Evolutionary conservation across 2,888 invertebrate species (phyloP).

Genomic region (Augiades crinisus): DNA sequence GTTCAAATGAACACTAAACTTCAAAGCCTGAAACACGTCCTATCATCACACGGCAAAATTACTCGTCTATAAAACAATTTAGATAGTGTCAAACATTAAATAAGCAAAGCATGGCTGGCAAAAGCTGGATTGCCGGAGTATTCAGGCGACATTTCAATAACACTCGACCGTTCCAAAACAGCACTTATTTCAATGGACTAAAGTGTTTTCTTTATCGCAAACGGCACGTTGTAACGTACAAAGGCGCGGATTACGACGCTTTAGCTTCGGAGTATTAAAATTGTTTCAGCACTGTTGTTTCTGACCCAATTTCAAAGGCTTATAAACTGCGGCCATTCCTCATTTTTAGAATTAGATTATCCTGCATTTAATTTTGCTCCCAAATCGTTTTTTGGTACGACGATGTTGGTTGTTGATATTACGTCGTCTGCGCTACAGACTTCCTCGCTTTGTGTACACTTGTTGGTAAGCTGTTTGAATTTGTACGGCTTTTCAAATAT

Average conservation of each 20-base stretch:
- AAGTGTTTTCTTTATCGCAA: slow-evolving; percentile 19
- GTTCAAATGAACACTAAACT: neutral
- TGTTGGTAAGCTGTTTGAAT: slow-evolving; percentile 10
- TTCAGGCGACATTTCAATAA: slow-evolving; percentile 23
- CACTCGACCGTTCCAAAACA: slow-evolving; percentile 7
- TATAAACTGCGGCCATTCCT: slow-evolving; percentile 27
- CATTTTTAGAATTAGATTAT: slow-evolving; percentile 27
- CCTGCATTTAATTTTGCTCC: slow-evolving; percentile 23
- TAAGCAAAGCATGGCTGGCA: slow-evolving; percentile 21
- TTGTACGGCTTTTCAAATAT: neutral
- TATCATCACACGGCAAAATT: slow-evolving; percentile 10
- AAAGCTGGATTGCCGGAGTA: slow-evolving; percentile 20
- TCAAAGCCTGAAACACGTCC: neutral
- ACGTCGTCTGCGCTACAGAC: slow-evolving; percentile 5
- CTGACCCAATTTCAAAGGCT: slow-evolving; percentile 36
- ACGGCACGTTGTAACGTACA: slow-evolving; percentile 22
- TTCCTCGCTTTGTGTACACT: slow-evolving; percentile 14
- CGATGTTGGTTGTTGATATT: slow-evolving; percentile 23
- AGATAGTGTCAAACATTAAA: slow-evolving; percentile 25
- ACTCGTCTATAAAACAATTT: slow-evolving; percentile 19
- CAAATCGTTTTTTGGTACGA: slow-evolving; percentile 16
- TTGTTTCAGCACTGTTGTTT: slow-evolving; percentile 35
- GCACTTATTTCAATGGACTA: slow-evolving; percentile 20
- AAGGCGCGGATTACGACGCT: slow-evolving; percentile 26
- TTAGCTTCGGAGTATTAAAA: slow-evolving; percentile 34